Evolutionary conservation across 2,888 invertebrate genomes (phyloP), one percentile per base, ranked within the genome.

Genomic region (Melieria omissa): DNA sequence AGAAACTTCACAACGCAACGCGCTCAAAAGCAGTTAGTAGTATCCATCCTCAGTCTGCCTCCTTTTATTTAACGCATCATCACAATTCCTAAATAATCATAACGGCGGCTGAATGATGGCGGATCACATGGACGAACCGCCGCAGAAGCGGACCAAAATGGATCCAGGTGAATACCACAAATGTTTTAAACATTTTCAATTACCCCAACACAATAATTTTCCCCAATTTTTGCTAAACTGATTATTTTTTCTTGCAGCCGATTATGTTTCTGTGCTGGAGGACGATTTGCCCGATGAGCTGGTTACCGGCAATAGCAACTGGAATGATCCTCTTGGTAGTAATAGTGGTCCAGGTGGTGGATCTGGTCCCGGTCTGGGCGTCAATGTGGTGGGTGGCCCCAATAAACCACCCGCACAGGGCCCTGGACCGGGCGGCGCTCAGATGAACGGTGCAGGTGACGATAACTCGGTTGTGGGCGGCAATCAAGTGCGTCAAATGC

Each of bases 41-140:
- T 29, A 29, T 52, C 52, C 12, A 52, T 52, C 7, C 9, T 5
- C 12, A 52, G 14, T n/a, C 14, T 52, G 14, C 52, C 14, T 14
- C 9, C 9, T 52, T 52, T 52, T 52, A 52, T 45, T 57, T 55
- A 69, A 57, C 57, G 47, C 42, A 54, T 41, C 41, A 42, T 52
- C 14, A 42, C 60, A 73, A 70, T 72, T 65, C 42, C 64, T 69
- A 68, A 60, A 70, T 41, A 44, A 71, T 70, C 69, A 55, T 54
- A 61, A 60, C 41, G 74, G 78, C 78, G 63, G 75, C 72, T 62
- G 14, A 78, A 89, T 89, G 89, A 97, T 97, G 97, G 95, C 95
- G 90, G 97, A 97, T 92, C 95, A 95, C 90, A 92, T 95, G 89
- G 95, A 95, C 90, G 96, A 96, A 90, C 97, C 96, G 92, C 96